Base-by-base conservation (phyloP, 92 coral and sea anemone genomes). In the Diadumene lineata region DNA sequence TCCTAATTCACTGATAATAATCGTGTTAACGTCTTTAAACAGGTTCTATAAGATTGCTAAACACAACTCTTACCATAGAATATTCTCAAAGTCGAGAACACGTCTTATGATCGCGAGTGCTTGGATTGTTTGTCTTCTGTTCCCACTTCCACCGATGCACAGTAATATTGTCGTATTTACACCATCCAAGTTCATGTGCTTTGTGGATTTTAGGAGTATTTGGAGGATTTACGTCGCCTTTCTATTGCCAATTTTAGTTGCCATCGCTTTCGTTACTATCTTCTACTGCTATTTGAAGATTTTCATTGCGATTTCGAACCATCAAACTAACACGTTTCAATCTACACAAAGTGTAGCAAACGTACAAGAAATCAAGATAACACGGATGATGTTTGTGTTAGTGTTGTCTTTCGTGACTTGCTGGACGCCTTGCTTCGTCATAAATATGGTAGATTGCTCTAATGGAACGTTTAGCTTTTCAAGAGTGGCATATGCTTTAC, bases 361-460 rank as follows among this genome's bases (percentile, higher is more conserved):
- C 24, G 69, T 62, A 31, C 69, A 74, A 50, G 79, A 74, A 25
- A 74, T 74, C 70, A 63, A 74, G 7, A 60, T 74, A 6, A 74
- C 79, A 13, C 51, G 70, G 22, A 74, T 57, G 7, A 24, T 74
- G 38, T 60, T 50, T 19, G 33, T 62, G 19, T 60, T 63, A 6
- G 62, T 58, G 11, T 22, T 58, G 22, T 58, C 4, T 26, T 73
- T 73, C 57, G 38, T 8, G 18, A 29, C 38, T 60, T 73, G 78
- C 25, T 73, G 78, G 78, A 23, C 64, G 23, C 78, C 78, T 11
- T 21, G 31, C 60, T 34, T 10, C 17, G 21, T 27, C 15, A 43
- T 57, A 30, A 62, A 73, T 27, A 15, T 57, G 19, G 23, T 60
- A 15, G 78, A 73, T 15, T 31, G 29, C 30, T 31, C 43, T 7